A percentile compares a stretch with the other conserved stretches of the same genome.
Evolutionary conservation across 2,113 vertebrate genomes (phyloP).

Genomic region (Pluvialis apricaria): DNA sequence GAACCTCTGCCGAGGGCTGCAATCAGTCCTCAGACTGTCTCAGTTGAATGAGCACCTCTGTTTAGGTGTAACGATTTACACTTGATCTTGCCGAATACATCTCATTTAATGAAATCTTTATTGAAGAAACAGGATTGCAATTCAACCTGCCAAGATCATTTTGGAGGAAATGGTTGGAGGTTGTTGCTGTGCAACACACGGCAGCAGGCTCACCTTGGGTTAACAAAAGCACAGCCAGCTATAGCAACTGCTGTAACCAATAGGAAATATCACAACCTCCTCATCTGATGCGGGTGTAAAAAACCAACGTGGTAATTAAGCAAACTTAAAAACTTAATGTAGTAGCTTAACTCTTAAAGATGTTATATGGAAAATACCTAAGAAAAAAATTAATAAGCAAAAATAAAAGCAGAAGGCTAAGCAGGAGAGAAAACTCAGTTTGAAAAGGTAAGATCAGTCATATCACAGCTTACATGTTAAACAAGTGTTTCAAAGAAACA

Average conservation of each 20-base stretch:
- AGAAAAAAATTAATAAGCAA: neutral
- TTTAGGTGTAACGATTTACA: neutral
- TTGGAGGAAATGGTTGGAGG: neutral
- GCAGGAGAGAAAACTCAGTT: neutral
- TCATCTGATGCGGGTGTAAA: neutral
- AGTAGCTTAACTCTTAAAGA: neutral
- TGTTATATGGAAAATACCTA: neutral
- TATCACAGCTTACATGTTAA: neutral
- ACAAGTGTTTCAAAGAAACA: conserved; percentile 9
- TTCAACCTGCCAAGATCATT: neutral
- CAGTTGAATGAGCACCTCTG: neutral
- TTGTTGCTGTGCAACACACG: neutral
- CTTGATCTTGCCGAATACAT: neutral
- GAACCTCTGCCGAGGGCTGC: neutral
- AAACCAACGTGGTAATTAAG: neutral
- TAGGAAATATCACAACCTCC: neutral
- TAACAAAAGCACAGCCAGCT: neutral
- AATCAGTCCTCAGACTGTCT: neutral
- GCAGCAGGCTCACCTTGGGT: neutral
- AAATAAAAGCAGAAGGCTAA: neutral
- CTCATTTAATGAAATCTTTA: neutral
- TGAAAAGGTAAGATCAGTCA: neutral
- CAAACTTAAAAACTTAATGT: neutral
- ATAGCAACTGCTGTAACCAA: neutral
- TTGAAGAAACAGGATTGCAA: neutral